Evolutionary conservation across 2,113 vertebrate species (phyloP).

Genomic region (Seriola quinqueradiata): DNA sequence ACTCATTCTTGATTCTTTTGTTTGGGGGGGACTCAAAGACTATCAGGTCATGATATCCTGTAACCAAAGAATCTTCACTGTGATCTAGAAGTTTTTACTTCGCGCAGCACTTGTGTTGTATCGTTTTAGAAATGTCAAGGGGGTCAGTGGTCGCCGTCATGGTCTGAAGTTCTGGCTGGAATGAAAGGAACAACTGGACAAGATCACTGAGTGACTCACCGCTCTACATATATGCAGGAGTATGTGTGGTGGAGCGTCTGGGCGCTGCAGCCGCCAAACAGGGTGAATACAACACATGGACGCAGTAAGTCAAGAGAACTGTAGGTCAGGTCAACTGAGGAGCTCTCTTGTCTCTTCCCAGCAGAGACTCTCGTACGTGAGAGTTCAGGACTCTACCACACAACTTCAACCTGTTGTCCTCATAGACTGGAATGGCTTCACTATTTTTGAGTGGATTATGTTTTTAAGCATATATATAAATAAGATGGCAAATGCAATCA

Average conservation of each 20-base stretch:
- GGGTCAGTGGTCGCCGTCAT: background rate
- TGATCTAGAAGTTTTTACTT: slow-evolving; percentile 54
- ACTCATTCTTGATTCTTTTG: slow-evolving; percentile 38
- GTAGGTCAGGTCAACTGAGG: slow-evolving; percentile 18
- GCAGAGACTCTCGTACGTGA: background rate
- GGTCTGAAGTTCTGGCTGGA: slow-evolving; percentile 37
- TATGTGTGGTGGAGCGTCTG: background rate
- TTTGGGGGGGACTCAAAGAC: slow-evolving; percentile 38
- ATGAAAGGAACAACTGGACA: slow-evolving; percentile 66
- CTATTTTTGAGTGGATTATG: slow-evolving; percentile 78
- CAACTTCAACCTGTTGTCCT: slow-evolving; percentile 38
- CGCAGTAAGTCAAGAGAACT: slow-evolving; percentile 24
- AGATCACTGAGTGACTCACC: slow-evolving; percentile 22
- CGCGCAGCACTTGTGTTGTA: slow-evolving; percentile 55
- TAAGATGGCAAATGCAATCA: slow-evolving; percentile 85
- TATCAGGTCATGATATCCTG: slow-evolving; percentile 32
- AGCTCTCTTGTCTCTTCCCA: background rate
- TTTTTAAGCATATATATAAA: slow-evolving; percentile 76
- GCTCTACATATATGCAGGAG: slow-evolving; percentile 24
- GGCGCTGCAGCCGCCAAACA: slow-evolving; percentile 16
- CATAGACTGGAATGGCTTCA: slow-evolving; percentile 70
- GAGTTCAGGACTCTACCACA: slow-evolving; percentile 50
- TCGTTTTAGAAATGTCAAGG: slow-evolving; percentile 21
- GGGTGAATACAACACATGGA: slow-evolving; percentile 20
- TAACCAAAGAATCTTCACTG: slow-evolving; percentile 61